phyloP scores from a whole-genome alignment of 1,140 invertebrate species.

The Drosophila orosa region DNA sequence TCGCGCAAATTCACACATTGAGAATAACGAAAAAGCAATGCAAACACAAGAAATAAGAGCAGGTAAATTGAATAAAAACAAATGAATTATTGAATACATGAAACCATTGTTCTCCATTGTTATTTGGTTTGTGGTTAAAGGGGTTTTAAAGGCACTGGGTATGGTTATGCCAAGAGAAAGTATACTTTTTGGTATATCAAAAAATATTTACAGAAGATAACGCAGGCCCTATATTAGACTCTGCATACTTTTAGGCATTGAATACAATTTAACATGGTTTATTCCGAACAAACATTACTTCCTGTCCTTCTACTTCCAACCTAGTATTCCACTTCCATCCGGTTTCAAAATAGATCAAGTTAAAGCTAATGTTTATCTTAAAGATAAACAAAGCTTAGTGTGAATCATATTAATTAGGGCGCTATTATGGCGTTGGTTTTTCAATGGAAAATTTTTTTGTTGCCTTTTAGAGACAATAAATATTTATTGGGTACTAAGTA shows the following conservation, averaged over 20 bases:
- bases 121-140: not conserved
- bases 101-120: slow-evolving; percentile 10
- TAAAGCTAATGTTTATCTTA: not conserved
- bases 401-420: not conserved
- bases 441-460: slow-evolving; percentile 27
- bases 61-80: slow-evolving; percentile 64
- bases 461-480: slow-evolving; percentile 12
- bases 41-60: slow-evolving; percentile 32
- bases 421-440: not conserved
- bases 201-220: not conserved
- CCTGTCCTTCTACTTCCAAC: not conserved
- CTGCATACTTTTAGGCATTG: not conserved
- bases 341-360: slow-evolving; percentile 1
- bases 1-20: slow-evolving; percentile 22
- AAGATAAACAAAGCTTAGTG: not conserved
- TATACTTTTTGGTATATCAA: not conserved
- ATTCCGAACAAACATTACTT: not conserved
- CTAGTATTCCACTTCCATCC: slow-evolving; percentile 6
- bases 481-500: slow-evolving; percentile 26
- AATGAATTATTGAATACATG: slow-evolving; percentile 59
- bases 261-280: not conserved
- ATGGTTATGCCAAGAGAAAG: not conserved
- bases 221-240: rapidly evolving
- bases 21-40: slow-evolving; percentile 28
- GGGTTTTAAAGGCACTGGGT: not conserved